These are phyloP conservation scores for Mesitornis unicolor DNA, from an alignment of 2,113 vertebrate species.

Conservation along the genomic window DNA sequence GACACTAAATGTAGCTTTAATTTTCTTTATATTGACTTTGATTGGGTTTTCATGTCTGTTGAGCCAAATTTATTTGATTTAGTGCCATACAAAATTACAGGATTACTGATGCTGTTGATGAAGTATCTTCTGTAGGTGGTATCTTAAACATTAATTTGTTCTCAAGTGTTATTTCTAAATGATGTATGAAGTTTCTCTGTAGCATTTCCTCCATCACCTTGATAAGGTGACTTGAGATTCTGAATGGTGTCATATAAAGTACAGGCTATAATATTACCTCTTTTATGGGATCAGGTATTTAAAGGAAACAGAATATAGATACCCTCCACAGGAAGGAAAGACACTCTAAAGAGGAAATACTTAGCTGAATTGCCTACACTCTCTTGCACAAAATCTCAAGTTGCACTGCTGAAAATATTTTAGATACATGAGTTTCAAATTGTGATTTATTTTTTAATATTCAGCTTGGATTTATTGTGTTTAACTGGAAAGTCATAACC, in stretches of 20 bases:
- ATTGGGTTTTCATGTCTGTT: neutral
- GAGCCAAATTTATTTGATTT: neutral
- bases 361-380: neutral
- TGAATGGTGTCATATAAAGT: neutral
- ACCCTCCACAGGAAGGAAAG: neutral
- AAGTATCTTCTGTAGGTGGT: neutral
- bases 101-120: neutral
- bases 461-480: neutral
- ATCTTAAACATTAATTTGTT: neutral
- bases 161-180: constrained; percentile 5
- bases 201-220: neutral
- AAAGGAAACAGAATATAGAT: neutral
- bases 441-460: neutral
- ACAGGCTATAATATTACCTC: neutral
- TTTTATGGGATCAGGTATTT: neutral
- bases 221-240: neutral
- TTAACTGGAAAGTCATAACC: neutral
- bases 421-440: neutral
- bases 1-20: neutral
- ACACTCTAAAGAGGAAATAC: neutral
- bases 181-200: neutral
- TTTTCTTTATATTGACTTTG: neutral
- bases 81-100: neutral
- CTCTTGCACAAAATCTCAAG: neutral
- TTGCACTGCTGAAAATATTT: neutral